Evolutionary conservation across 2,888 invertebrate genomes (phyloP), one percentile per base, ranked within the genome.

Genomic region (Ommatoiulus sabulosus): DNA sequence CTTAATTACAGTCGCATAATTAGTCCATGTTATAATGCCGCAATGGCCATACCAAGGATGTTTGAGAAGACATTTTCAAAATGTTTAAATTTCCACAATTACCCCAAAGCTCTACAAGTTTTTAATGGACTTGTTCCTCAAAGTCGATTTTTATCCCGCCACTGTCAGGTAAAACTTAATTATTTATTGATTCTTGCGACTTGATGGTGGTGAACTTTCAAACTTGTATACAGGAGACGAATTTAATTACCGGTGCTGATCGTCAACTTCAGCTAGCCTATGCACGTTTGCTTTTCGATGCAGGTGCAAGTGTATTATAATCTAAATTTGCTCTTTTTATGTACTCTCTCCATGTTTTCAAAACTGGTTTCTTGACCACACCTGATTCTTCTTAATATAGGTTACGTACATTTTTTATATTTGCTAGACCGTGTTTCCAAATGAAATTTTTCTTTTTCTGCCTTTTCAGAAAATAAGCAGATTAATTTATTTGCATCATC

Each of bases 201-300:
- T 63, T 63, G 63, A 63, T 63, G 63, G 20, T 63, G 63, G 20
- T 63, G 63, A 63, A 63, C 63, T 63, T 63, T 63, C 63, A 63
- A 63, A 63, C 63, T 63, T 20, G 63, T 5, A n/a, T n/a, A n/a
- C n/a, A 63, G 35, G 35, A 17, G 57, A 57, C 20, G 4, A 6
- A 10, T 63, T 20, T 20, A 63, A 63, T 63, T 63, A 63, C 20
- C n/a, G 20, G 20, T 20, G 63, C 20, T 20, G 20, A 63, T 20
- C 63, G 63, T 20, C n/a, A 63, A 20, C n/a, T 63, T 52, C 52
- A 52, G n/a, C n/a, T n/a, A n/a, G 17, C 52, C 17, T 52, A 17
- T 52, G 5, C 20, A 20, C 20, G 17, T 63, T 63, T n/a, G 17
- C 63, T 20, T n/a, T n/a, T 63, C 20, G 63, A 6, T 63, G 10